Percentiles rank a stretch among this genome's conserved stretches.
Conservation (phyloP, 1,140 invertebrate genomes). For the Drosophila neocordata region DNA sequence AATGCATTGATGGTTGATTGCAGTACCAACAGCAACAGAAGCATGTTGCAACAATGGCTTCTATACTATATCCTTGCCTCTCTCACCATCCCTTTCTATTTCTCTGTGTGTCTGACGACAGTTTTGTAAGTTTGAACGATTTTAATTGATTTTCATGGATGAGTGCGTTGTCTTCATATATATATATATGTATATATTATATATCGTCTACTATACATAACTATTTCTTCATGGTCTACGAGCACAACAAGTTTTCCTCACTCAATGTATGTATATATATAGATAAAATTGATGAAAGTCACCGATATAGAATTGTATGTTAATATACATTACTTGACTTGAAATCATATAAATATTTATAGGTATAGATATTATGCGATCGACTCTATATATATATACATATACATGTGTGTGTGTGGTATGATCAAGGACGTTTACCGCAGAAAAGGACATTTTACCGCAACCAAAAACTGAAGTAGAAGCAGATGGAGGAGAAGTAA, state of each 20-base stretch:
- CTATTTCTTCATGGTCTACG: neutral
- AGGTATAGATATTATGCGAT: neutral
- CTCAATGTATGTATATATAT: neutral
- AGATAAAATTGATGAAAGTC: neutral
- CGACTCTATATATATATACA: conserved; percentile 5
- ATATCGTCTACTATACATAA: neutral
- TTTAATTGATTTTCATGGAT: conserved; percentile 82
- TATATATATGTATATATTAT: conserved; percentile 1
- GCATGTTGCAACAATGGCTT: conserved; percentile 49
- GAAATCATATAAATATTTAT: neutral
- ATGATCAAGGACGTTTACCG: conserved; percentile 20
- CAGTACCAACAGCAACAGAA: conserved; percentile 41
- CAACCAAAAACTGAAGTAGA: conserved; percentile 1
- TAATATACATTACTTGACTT: neutral
- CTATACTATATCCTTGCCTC: conserved; percentile 5
- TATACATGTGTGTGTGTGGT: neutral
- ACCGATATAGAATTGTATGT: too few relatives aligned
- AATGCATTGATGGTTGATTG: conserved; percentile 75
- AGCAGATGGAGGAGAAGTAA: too few relatives aligned
- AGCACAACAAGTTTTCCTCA: neutral
- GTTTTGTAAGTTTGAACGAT: conserved; percentile 63
- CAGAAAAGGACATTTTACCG: conserved; percentile 10
- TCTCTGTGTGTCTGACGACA: conserved; percentile 31
- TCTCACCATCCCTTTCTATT: neutral
- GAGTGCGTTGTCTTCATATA: conserved; percentile 64